These are phyloP conservation scores for Zhuqinia jingwanae DNA, from an alignment of 2,888 invertebrate genomes.

Conservation along the genomic window DNA sequence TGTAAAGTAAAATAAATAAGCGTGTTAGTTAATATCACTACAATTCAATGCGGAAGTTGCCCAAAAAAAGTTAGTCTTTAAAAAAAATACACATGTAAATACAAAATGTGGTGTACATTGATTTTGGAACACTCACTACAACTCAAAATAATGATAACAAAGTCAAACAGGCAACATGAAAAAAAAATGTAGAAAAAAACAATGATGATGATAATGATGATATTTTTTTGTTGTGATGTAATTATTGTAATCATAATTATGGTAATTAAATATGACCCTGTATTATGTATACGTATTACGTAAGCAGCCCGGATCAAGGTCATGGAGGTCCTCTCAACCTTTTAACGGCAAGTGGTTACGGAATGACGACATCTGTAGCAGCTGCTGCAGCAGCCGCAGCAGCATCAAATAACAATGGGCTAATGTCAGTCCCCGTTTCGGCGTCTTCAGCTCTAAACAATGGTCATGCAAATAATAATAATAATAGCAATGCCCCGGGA, in stretches of 20 bases:
- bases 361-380: constrained; percentile 68
- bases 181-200: constrained; percentile 27
- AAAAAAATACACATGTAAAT: not conserved
- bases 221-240: constrained; percentile 68
- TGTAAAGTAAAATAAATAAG: constrained; percentile 40
- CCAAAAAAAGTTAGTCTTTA: constrained; percentile 43
- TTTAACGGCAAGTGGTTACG: constrained; percentile 69
- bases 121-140: constrained; percentile 65
- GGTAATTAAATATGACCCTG: constrained; percentile 39
- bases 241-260: constrained; percentile 36
- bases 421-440: constrained; percentile 66
- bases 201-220: constrained; percentile 74
- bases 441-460: constrained; percentile 71
- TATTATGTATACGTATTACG: constrained; percentile 44
- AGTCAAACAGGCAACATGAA: constrained; percentile 42
- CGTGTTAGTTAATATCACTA: constrained; percentile 24
- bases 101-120: constrained; percentile 52
- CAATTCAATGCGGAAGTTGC: constrained; percentile 66
- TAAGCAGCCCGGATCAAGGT: constrained; percentile 74
- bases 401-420: constrained; percentile 71
- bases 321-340: constrained; percentile 72
- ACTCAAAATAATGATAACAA: not conserved
- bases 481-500: constrained; percentile 63
- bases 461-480: constrained; percentile 67
- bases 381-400: constrained; percentile 64